Evolutionary conservation across 1,140 invertebrate genomes (phyloP).

Genomic region (Euborellia annulipes): DNA sequence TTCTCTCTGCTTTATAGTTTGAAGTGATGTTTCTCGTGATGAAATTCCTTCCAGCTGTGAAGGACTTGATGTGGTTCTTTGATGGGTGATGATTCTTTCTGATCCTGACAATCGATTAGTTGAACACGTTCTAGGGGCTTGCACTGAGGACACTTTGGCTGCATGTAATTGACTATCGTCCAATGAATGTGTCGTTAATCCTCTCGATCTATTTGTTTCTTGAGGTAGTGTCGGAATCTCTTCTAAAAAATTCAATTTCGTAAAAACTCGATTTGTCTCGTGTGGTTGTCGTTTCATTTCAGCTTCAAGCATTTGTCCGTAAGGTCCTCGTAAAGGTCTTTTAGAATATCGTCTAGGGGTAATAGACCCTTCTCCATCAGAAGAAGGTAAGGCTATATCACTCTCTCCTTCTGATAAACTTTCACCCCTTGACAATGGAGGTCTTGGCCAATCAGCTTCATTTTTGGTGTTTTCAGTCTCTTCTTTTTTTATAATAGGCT

Average conservation of each 20-base stretch:
- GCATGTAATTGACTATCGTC: conserved; percentile 30
- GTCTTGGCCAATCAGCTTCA: too few relatives aligned
- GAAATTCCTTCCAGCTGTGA: conserved; percentile 48
- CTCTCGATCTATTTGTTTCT: too few relatives aligned
- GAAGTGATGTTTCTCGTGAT: conserved; percentile 2
- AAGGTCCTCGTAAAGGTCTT: conserved; percentile 56
- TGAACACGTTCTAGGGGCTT: background rate
- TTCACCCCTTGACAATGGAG: too few relatives aligned
- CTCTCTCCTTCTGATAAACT: conserved; percentile 40
- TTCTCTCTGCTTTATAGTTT: too few relatives aligned
- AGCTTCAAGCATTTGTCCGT: conserved; percentile 67
- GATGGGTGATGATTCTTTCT: conserved; percentile 29
- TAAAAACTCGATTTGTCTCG: conserved; percentile 26
- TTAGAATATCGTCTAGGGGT: conserved; percentile 45
- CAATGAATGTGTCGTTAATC: conserved; percentile 24
- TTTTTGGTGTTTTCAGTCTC: too few relatives aligned
- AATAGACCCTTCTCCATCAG: too few relatives aligned
- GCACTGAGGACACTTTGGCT: conserved; percentile 15
- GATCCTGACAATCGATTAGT: too few relatives aligned
- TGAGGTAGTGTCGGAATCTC: conserved; percentile 22
- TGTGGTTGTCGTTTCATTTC: conserved; percentile 55
- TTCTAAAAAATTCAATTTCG: conserved; percentile 33
- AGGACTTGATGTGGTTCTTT: conserved; percentile 60
- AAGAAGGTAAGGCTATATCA: conserved; percentile 16
- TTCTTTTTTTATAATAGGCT: too few relatives aligned